Evolutionary conservation across 2,797 vertebrate genomes (phyloP).

Genomic region (Glyptemys insculpta): DNA sequence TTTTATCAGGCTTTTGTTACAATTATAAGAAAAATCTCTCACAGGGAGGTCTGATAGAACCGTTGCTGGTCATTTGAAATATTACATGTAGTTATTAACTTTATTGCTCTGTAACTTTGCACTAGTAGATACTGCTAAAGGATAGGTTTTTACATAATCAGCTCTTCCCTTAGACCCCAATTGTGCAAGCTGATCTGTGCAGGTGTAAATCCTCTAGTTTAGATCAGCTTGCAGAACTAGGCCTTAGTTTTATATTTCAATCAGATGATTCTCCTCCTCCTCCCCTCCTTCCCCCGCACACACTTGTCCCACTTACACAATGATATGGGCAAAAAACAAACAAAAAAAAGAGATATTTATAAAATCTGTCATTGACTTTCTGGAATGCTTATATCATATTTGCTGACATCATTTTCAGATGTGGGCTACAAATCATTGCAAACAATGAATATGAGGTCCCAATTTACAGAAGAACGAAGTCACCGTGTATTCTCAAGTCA

Average conservation of each 20-base stretch:
- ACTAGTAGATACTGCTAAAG: background rate
- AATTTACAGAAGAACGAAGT: accelerated
- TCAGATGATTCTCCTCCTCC: background rate
- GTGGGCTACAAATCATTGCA: accelerated
- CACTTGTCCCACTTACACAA: background rate
- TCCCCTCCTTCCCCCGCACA: too few species aligned
- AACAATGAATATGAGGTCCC: accelerated
- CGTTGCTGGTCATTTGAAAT: background rate
- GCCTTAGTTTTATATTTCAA: background rate
- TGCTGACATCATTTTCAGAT: accelerated
- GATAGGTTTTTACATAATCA: background rate
- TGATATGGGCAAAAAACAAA: background rate
- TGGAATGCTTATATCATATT: accelerated
- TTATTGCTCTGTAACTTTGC: background rate
- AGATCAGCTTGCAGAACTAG: background rate
- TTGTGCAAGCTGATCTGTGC: background rate
- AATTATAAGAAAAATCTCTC: background rate
- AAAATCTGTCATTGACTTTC: accelerated
- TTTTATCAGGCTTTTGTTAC: background rate
- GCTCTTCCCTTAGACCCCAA: background rate
- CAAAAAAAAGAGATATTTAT: accelerated
- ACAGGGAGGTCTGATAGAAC: background rate
- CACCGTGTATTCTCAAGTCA: accelerated
- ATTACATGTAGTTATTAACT: background rate
- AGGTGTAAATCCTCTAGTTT: background rate